Base-by-base conservation (phyloP, 2,113 vertebrate species). In the Sinocyclocheilus grahami region DNA sequence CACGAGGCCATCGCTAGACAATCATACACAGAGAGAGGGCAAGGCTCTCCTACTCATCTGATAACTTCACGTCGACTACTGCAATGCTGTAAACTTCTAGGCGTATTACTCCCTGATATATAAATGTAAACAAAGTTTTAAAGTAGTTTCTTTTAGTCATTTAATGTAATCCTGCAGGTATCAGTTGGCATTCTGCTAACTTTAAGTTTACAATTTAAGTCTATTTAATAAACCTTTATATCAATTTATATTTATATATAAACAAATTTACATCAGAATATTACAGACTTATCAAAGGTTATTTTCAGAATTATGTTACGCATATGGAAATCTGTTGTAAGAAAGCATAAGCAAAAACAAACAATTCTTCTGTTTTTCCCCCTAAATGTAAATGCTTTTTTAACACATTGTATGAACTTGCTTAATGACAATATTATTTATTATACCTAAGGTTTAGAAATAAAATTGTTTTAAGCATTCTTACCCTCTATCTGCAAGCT, bases 51-150 rank as follows among this genome's bases (percentile, higher is more conserved):
- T 22, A 20, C 20, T 74, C 20, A 11, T 42, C 58, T 42, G 58
- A 63, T 81, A 81, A 81, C n/a, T 63, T 80, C 18, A 63, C 3
- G 18, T 39, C 55, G 22, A 63, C 79, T 81, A 39, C 79, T 81
- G 60, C 78, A 62, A 24, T 62, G 78, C 58, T 78, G 14, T 10
- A 78, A 55, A 51, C 76, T 62, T 60, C 55, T 22, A 60, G 55
- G 55, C 18, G 2, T 60, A 22, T 22, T 5, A 55, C 16, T 20
- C 16, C 2, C 53, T 18, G 4, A 55, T 18, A 1, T 55, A 18
- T 55, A 55, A 0, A 60, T 3, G 20, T 60, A 60, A 8, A 60
- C 0, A 60, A 20, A 1, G 0, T 55, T 18, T 55, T 55, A 1
- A n/a, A 62, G 20, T 5, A n/a, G 58, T n/a, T 22, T 62, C 0